Evolutionary conservation across 2,888 invertebrate species (phyloP), one percentile per base, ranked within the genome.

Genomic region (Troides helena): DNA sequence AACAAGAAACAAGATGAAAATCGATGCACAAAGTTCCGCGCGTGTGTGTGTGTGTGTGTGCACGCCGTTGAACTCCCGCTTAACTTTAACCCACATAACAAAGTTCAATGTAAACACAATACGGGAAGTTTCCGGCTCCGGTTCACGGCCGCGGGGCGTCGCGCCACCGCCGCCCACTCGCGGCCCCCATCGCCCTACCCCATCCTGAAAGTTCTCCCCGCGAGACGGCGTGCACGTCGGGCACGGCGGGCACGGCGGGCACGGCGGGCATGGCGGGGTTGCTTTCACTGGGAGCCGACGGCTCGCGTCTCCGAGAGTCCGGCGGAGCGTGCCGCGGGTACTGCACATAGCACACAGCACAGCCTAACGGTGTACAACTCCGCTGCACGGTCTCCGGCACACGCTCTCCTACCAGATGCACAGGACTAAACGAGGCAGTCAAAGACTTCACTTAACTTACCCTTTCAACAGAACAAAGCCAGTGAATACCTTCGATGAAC

Each of bases 1-100:
- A 89, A 88, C 89, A 21, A 21, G 21, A 21, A 21, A 87, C 83
- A 83, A 89, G 89, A 90, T 88, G 91, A 89, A 90, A 92, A 92
- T 92, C 91, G 90, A 92, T 91, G 86, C 81, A 82, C 84, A 86
- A 89, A 90, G 85, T 90, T 89, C 85, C 84, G 84, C 85, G 86
- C 21, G 21, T 21, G 21, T 21, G 21, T 21, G 21, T 21, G 21
- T 21, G 21, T 21, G 21, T 21, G 21, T 21, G 21, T 21, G 21
- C 21, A 21, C 21, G 89, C 81, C 82, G 82, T 82, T 87, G 90
- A 92, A 92, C 92, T 92, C 92, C 85, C 85, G 86, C 86, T 92
- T 92, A 89, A 92, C 92, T 92, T 92, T 92, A 92, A 92, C 92
- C 92, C 92, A 92, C 90, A 92, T 92, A 91, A 92, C 92, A 90